Percentiles rank a stretch among this genome's conserved stretches.
These are phyloP conservation scores for Amphiprion percula DNA, from an alignment of 2,113 vertebrate species.

Conservation along the genomic window DNA sequence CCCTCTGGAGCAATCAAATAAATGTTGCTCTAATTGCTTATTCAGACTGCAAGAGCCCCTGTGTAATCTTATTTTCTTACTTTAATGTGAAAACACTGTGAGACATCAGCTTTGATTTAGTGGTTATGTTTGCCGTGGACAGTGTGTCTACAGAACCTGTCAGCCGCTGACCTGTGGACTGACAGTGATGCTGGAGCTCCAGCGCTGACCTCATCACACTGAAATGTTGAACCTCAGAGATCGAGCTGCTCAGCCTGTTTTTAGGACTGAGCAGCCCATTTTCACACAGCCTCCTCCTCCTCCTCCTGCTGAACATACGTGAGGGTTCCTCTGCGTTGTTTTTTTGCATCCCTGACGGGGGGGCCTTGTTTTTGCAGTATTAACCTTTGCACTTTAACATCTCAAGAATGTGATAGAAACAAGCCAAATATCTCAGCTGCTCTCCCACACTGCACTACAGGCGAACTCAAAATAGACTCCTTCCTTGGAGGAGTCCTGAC, in stretches of 20 bases:
- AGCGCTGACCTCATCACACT: not conserved
- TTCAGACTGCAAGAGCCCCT: slow-evolving; percentile 48
- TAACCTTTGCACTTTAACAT: slow-evolving; percentile 84
- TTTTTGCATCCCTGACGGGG: slow-evolving; percentile 36
- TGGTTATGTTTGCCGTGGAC: not conserved
- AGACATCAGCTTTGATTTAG: not conserved
- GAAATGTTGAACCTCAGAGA: not conserved
- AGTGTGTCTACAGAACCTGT: slow-evolving; percentile 5
- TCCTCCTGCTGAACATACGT: slow-evolving; percentile 12
- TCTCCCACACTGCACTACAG: slow-evolving; percentile 82
- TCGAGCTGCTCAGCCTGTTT: not conserved
- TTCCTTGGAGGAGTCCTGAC: slow-evolving; percentile 61
- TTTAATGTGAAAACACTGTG: slow-evolving; percentile 26
- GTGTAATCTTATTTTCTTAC: not conserved
- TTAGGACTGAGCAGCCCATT: not conserved
- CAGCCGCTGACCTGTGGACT: not conserved
- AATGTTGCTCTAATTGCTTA: slow-evolving; percentile 70
- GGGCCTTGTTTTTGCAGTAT: slow-evolving; percentile 71
- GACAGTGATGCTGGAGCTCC: not conserved
- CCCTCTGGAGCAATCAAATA: slow-evolving; percentile 46
- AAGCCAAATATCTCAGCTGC: slow-evolving; percentile 81
- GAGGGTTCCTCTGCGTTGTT: slow-evolving; percentile 27
- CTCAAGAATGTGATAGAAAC: slow-evolving; percentile 80
- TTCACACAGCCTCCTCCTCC: slow-evolving; percentile 21
- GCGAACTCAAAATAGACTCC: slow-evolving; percentile 77